phyloP scores from a whole-genome alignment of 2,888 invertebrate genomes.

The Lacanobia wlatinum region DNA sequence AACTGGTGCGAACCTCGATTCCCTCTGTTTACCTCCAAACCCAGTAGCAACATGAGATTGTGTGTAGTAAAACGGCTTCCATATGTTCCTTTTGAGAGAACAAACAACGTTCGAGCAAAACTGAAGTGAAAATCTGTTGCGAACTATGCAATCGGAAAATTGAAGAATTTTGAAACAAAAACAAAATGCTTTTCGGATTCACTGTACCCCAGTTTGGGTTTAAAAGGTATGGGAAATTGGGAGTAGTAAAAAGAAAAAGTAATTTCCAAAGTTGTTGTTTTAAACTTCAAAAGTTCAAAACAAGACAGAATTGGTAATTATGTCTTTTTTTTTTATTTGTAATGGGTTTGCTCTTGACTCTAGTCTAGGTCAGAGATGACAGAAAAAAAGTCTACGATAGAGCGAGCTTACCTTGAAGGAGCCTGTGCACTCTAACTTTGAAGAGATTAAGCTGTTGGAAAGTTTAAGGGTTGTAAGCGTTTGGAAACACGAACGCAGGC shows the following conservation, averaged over 20 bases:
- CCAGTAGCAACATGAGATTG: not conserved
- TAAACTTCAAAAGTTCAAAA: not conserved
- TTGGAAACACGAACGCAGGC: too few relatives aligned
- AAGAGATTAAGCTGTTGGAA: too few relatives aligned
- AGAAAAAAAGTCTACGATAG: too few relatives aligned
- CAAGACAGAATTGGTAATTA: too few relatives aligned
- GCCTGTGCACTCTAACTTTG: too few relatives aligned
- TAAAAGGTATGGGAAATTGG: not conserved
- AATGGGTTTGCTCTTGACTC: too few relatives aligned
- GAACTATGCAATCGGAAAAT: conserved; percentile 6
- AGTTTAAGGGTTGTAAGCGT: too few relatives aligned
- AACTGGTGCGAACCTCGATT: conserved; percentile 12
- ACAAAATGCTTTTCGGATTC: not conserved
- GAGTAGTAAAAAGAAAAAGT: not conserved
- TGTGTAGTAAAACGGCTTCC: conserved; percentile 19
- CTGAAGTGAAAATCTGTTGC: conserved; percentile 30
- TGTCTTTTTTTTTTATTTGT: too few relatives aligned
- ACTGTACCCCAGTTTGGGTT: not conserved
- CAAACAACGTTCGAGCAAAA: conserved; percentile 35
- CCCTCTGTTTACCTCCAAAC: conserved; percentile 24
- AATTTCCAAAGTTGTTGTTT: not conserved
- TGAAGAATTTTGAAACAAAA: conserved; percentile 24
- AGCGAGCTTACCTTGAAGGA: too few relatives aligned
- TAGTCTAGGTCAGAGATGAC: too few relatives aligned
- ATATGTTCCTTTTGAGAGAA: conserved; percentile 28